Conservation (phyloP, 2,113 vertebrate species). For the Noctilio leporinus region DNA sequence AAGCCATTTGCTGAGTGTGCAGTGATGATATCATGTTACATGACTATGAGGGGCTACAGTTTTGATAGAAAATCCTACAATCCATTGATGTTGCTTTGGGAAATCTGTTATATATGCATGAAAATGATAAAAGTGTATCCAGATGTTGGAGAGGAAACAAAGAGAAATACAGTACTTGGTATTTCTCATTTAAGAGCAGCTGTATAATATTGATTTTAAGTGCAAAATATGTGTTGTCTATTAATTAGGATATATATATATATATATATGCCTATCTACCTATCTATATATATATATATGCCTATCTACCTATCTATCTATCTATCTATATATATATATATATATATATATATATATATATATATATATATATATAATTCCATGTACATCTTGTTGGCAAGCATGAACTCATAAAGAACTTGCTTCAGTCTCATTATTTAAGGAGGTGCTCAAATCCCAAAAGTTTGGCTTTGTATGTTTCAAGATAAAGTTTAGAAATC, state of each 20-base stretch:
- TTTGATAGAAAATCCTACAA: not conserved
- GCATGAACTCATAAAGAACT: not conserved
- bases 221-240: not conserved
- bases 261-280: too few species aligned
- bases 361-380: not conserved
- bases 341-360: too few species aligned
- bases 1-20: not conserved
- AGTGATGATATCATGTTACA: not conserved
- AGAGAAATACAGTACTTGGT: not conserved
- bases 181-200: not conserved
- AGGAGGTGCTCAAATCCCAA: not conserved
- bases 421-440: not conserved
- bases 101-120: not conserved
- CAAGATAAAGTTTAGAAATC: not conserved
- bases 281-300: not conserved
- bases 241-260: not conserved
- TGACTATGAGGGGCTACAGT: not conserved
- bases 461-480: not conserved
- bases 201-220: slow-evolving; percentile 14
- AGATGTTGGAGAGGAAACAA: not conserved
- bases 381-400: not conserved
- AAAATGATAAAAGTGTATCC: not conserved
- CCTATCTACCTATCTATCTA: too few species aligned
- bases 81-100: not conserved
- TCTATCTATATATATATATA: not conserved